A percentile compares a stretch with the other conserved stretches of the same genome.
phyloP scores from a whole-genome alignment of 2,797 vertebrate species.

The Bradypodion ventrale region DNA sequence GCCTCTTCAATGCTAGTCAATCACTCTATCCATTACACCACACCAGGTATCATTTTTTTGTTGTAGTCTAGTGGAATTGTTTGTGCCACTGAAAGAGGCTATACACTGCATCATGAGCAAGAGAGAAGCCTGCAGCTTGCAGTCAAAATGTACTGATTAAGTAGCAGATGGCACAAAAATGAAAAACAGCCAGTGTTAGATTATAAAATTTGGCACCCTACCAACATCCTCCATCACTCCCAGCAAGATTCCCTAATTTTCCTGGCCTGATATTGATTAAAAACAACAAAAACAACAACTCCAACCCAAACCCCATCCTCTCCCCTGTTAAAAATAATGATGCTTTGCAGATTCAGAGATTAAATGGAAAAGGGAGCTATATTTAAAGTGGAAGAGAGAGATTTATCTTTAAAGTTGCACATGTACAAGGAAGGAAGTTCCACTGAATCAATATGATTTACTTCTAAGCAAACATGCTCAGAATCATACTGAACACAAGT shows the following conservation, averaged over 20 bases:
- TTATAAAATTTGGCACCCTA: conserved; percentile 12
- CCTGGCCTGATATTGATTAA: background rate
- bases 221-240: background rate
- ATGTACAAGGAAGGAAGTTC: too few species aligned
- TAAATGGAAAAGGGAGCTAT: background rate
- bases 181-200: background rate
- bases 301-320: background rate
- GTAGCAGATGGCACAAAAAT: conserved; percentile 35
- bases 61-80: background rate
- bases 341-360: conserved; percentile 34
- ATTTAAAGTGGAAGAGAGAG: conserved; percentile 32
- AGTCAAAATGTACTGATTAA: conserved; percentile 46
- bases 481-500: background rate
- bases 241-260: conserved; percentile 12
- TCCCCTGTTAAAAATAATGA: conserved; percentile 43
- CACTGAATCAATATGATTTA: background rate
- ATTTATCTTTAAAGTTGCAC: background rate
- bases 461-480: background rate
- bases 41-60: too few species aligned
- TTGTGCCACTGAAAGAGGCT: conserved; percentile 11
- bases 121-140: conserved; percentile 22
- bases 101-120: conserved; percentile 20
- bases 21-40: too few species aligned
- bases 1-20: too few species aligned
- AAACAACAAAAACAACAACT: background rate